phyloP scores from a whole-genome alignment of 2,888 invertebrate species.

The Leptopilina syphax region DNA sequence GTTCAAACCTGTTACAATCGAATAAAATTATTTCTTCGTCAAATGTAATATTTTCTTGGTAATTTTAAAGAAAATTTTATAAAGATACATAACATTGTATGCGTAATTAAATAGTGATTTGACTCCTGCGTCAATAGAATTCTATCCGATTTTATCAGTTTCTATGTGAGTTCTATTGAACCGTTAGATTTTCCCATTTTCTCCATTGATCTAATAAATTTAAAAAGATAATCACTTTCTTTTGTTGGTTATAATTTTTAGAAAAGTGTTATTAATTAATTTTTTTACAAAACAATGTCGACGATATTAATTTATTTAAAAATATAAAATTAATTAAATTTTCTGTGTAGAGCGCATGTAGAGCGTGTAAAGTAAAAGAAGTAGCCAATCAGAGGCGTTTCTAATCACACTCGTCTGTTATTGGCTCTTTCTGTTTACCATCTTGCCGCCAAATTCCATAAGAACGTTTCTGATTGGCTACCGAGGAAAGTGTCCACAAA shows the following conservation, averaged over 20 bases:
- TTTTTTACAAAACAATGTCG: no score
- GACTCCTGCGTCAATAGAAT: background rate
- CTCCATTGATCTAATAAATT: background rate
- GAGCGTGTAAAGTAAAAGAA: background rate
- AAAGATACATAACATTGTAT: background rate
- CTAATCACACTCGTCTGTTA: background rate
- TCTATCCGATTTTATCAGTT: slow-evolving; percentile 11
- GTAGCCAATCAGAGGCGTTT: background rate
- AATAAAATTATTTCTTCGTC: background rate
- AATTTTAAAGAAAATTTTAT: background rate
- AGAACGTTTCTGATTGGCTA: background rate
- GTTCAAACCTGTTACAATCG: background rate
- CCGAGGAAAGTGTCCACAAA: background rate
- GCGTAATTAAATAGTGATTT: background rate
- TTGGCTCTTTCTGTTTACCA: background rate
- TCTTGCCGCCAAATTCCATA: slow-evolving; percentile 29
- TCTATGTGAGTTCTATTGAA: background rate
- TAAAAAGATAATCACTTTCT: background rate
- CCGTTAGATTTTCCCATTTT: background rate
- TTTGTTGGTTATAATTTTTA: background rate
- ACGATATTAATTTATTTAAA: background rate
- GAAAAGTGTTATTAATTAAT: background rate
- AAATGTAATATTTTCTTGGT: background rate
- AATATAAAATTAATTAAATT: background rate
- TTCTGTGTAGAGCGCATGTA: background rate